Evolutionary conservation across 2,113 vertebrate genomes (phyloP), one percentile per base, ranked within the genome.

Genomic region (Poicephalus meyeri): DNA sequence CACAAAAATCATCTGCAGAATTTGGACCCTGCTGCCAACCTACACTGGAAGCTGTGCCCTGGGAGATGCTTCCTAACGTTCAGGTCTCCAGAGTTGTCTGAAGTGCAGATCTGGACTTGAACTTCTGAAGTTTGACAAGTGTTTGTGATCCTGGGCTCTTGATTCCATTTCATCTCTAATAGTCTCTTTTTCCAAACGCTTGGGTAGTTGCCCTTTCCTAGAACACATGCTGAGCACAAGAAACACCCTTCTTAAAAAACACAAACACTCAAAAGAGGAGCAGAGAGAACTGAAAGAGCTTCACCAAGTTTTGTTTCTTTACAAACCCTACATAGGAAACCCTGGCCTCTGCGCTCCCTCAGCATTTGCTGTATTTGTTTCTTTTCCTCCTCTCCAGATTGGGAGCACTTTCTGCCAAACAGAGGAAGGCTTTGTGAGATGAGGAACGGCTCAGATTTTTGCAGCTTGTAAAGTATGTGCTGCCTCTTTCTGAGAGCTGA

Each of bases 291-390:
- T 80, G 76, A 91, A 94, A 86, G 49, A 92, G 41, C 80, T 91
- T 86, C 80, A 97, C 77, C 91, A 69, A 55, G 64, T 95, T 96
- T 86, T 96, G 80, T 96, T 96, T 94, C 93, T 85, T 87, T 85
- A 7, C 52, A 87, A 96, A 80, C 39, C 35, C 60, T 60, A 10
- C 63, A 8, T 77, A 95, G 81, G 86, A 93, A 95, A 83, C 49
- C 47, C 74, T 88, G 95, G 93, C 86, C 86, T 64, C 47, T 50
- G 60, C 3, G 3, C 68, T 92, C 73, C 42, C 84, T 88, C 64
- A 71, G 53, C 52, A 16, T 89, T 93, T 85, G 65, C 90, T 72
- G 35, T 94, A 94, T 97, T 97, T 97, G 94, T 95, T 97, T 97
- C 93, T 91, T 91, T 93, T 93, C 88, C 92, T 94, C 77, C 56